Evolutionary conservation across 2,888 invertebrate species (phyloP), one percentile per base, ranked within the genome.

Genomic region (Amphipyra berbera): DNA sequence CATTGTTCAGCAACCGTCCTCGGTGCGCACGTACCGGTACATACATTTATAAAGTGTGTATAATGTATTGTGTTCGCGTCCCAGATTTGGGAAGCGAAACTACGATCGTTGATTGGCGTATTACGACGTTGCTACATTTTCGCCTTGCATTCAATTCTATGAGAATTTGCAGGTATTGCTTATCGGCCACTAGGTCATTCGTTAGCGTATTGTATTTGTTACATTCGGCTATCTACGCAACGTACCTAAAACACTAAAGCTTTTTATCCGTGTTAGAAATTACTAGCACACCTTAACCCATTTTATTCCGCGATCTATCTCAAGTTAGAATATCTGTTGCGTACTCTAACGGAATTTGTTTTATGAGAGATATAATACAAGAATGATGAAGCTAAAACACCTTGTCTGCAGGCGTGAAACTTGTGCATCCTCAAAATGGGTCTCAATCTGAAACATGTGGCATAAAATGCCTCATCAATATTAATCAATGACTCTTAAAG

Each of bases 141-240:
- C 88, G 90, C 90, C 90, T 92, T 92, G 92, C 92, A 91, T 92
- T 92, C 87, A 91, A 89, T 90, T 92, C 91, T 89, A 91, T 93
- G 93, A 90, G 92, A 93, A 91, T 84, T 88, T 89, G 87, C 88
- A 89, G 82, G 84, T 90, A 88, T 89, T 87, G 87, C 90, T 86
- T 89, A 87, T 89, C 86, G 89, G 88, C 87, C 89, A 90, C 84
- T 92, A 87, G 92, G 93, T 91, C 91, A 89, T 83, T 84, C 71
- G 84, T 84, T 85, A 85, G 81, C 81, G 81, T 85, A 82, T 85
- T 81, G 79, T 78, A 79, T 71, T 79, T 80, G 73, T 69, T 78
- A 61, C 74, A 73, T 76, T 66, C 59, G 61, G 53, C 56, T 70
- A 65, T 78, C 69, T 68, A 78, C 64, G 50, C 70, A 62, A 60